Evolutionary conservation across 2,797 vertebrate species (phyloP), one percentile per base, ranked within the genome.

Genomic region (Tiaroga cobitis): DNA sequence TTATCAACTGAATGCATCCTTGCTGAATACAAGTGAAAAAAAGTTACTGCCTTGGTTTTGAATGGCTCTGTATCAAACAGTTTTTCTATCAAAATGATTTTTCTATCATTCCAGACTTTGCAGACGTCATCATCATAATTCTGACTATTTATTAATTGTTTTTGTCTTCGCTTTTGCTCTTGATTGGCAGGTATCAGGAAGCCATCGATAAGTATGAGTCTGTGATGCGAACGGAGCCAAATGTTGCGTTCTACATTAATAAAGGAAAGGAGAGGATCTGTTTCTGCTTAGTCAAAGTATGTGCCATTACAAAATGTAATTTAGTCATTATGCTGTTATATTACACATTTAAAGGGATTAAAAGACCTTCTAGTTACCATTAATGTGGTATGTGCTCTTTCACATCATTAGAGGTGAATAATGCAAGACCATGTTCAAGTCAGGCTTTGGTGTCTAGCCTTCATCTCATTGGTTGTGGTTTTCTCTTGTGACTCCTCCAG

Each of bases 261-360:
- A 93, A 94, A 88, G 96, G 95, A 10, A 96, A 95, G 85, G 96
- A 95, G 88, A 93, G 92, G 87, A 96, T 96, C 90, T 97, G 96
- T 90, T 95, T 93, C 93, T 96, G 96, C 83, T 88, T 96, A 1
- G 94, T 96, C 24, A 95, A 95, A 93, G 96, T 96, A 77, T 56
- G 88, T 87, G 18, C 24, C 29, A 1, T 56, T 54, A 43, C 68
- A 19, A 41, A 49, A 49, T 41, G 5, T 49, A 6, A 21, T 13
- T 39, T 2, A 84, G 46, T 21, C 13, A 77, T 72, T 32, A 37
- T 37, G 34, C 24, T 56, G 39, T 63, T 79, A 32, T 51, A 19
- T 54, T 13, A 29, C 9, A 51, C 5, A 16, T 67, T 49, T 46
- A n/a, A 67, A 49, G 21, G 18, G 16, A 3, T 34, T 49, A 8